Base-by-base conservation (phyloP, 2,113 vertebrate genomes). In the Ictalurus punctatus region DNA sequence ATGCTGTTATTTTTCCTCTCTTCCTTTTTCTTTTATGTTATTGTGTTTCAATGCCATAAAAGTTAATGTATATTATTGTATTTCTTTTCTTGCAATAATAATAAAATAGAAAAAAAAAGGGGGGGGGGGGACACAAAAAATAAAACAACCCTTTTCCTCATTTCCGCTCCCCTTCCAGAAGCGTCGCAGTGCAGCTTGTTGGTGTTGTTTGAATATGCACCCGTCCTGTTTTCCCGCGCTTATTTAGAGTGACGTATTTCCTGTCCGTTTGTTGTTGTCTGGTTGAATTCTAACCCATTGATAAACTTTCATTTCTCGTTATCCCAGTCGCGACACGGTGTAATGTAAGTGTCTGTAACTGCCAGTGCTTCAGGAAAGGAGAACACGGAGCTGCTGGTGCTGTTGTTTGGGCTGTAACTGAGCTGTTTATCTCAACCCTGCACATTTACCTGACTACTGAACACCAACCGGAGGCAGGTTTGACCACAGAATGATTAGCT, bases 161-260 rank as follows among this genome's bases (percentile, higher is more conserved):
- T 37, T 82, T 37, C 48, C 54, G 56, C 54, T 14, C 30, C 27
- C 30, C 13, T 27, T 12, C 59, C 52, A 34, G 37, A 25, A 6
- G 48, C 48, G 9, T 52, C 9, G 48, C 48, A 52, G n/a, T 52
- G 61, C 83, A 67, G 83, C 34, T 40, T 37, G 30, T 61, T 40
- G 34, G 21, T 37, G 56, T 1, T 23, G 56, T 84, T 84, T 48
- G n/a, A 83, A 61, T 52, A 63, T 27, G 13, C 83, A 69, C 25
- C 67, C 81, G 56, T 16, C 8, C 52, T 30, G 40, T 48, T 89
- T 91, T 91, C 92, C 92, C 90, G 91, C 92, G 86, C 78, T 88
- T 9, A 44, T 71, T 80, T 2, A 90, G 92, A 92, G 79, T 95
- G 93, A 95, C 93, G 95, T 90, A 40, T 2, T 79, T 93, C 89